A percentile compares a stretch with the other conserved stretches of the same genome.
phyloP scores from a whole-genome alignment of 2,888 invertebrate genomes.

The Cryptus armator region DNA sequence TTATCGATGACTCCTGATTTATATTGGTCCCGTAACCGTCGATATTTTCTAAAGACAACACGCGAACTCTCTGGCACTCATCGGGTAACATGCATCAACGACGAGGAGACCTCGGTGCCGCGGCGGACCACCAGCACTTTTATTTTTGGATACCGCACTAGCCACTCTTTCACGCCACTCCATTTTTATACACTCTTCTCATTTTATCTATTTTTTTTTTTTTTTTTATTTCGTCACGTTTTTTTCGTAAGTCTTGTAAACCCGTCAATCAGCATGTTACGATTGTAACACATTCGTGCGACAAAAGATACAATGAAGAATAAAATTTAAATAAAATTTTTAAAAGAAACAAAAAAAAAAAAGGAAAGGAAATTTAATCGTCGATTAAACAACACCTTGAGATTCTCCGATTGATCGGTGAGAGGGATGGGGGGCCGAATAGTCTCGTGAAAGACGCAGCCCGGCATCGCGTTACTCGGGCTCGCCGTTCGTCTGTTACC shows the following conservation, averaged over 20 bases:
- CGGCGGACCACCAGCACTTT: slow-evolving; percentile 62
- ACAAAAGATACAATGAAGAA: not conserved
- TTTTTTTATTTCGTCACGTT: slow-evolving; percentile 20
- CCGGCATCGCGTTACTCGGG: slow-evolving; percentile 76
- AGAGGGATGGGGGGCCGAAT: slow-evolving; percentile 92
- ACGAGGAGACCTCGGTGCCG: slow-evolving; percentile 57
- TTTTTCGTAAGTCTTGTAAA: not conserved
- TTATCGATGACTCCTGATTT: slow-evolving; percentile 16
- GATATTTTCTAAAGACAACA: slow-evolving; percentile 25
- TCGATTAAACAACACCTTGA: slow-evolving; percentile 88
- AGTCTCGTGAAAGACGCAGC: slow-evolving; percentile 89
- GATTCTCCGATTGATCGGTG: slow-evolving; percentile 91
- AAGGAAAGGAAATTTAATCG: slow-evolving; percentile 13
- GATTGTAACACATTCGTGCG: not conserved
- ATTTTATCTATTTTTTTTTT: slow-evolving; percentile 12
- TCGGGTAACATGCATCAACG: slow-evolving; percentile 25
- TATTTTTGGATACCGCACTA: slow-evolving; percentile 63
- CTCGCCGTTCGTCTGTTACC: slow-evolving; percentile 47
- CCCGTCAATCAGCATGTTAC: not conserved
- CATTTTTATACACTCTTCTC: slow-evolving; percentile 27
- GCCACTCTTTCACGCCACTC: slow-evolving; percentile 49
- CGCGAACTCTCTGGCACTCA: slow-evolving; percentile 34
- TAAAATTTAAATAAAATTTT: not conserved
- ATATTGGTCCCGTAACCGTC: not conserved
- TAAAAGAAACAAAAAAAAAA: not conserved